Percentiles rank a stretch among this genome's conserved stretches.
These are phyloP conservation scores for Poecilus cupreus DNA, from an alignment of 2,888 invertebrate genomes.

Conservation along the genomic window DNA sequence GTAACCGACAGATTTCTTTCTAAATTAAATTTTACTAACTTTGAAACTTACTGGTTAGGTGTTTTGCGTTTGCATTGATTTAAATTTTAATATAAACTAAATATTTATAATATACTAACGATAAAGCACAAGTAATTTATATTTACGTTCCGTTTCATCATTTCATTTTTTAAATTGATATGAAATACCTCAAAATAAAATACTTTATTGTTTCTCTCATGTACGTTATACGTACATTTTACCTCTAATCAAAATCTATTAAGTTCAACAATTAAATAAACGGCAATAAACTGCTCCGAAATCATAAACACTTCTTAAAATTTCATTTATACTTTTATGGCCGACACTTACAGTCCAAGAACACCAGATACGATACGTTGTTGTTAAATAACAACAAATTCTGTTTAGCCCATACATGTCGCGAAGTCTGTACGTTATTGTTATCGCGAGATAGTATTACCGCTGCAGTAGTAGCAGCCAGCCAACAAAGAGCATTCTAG, in stretches of 20 bases:
- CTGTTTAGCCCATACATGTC: constrained; percentile 14
- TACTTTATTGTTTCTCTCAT: too few relatives aligned
- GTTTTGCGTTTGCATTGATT: too few relatives aligned
- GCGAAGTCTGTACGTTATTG: constrained; percentile 27
- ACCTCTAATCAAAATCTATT: background rate
- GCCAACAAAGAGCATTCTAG: background rate
- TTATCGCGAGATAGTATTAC: background rate
- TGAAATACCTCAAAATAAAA: too few relatives aligned
- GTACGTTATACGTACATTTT: too few relatives aligned
- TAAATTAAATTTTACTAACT: background rate
- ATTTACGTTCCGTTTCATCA: too few relatives aligned
- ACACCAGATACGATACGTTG: background rate
- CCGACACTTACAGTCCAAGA: background rate
- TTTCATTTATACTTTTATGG: background rate
- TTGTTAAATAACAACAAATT: constrained; percentile 21
- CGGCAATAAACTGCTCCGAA: background rate
- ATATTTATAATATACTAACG: too few relatives aligned
- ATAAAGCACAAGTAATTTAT: too few relatives aligned
- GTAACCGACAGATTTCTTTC: too few relatives aligned
- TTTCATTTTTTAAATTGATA: too few relatives aligned
- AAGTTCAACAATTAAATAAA: background rate
- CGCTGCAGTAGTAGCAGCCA: background rate
- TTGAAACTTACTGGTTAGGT: background rate
- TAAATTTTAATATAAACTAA: too few relatives aligned
- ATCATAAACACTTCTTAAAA: background rate